Evolutionary conservation across 2,797 vertebrate genomes (phyloP).

Genomic region (Molothrus ater): DNA sequence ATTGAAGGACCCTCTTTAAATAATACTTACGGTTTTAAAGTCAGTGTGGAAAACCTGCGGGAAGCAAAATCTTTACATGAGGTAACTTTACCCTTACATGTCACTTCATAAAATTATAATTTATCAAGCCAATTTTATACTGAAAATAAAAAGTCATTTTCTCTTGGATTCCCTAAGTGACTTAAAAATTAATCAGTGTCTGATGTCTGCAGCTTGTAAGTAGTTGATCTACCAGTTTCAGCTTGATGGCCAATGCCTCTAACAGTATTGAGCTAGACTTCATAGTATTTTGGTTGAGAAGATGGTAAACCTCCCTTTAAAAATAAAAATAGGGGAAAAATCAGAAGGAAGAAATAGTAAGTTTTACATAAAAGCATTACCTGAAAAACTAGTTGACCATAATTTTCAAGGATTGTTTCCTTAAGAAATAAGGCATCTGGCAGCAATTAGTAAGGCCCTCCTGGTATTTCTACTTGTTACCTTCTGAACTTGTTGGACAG

Average conservation of each 20-base stretch:
- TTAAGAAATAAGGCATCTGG: neutral
- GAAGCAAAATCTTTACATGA: constrained; percentile 98
- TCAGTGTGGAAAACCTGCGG: constrained; percentile 95
- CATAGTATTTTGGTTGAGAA: neutral
- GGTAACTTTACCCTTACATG: constrained; percentile 76
- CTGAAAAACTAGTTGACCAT: neutral
- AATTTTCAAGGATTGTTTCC: neutral
- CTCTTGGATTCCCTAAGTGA: neutral
- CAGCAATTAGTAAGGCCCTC: neutral
- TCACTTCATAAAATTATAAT: neutral
- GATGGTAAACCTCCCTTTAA: neutral
- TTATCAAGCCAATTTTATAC: neutral
- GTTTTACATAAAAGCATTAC: neutral
- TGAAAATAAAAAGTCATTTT: neutral
- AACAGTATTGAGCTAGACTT: neutral
- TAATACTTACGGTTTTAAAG: constrained; percentile 96
- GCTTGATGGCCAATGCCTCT: neutral
- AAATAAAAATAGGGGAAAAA: neutral
- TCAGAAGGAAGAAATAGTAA: neutral
- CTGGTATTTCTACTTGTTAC: neutral
- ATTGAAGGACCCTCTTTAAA: constrained; percentile 95
- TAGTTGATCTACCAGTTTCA: neutral
- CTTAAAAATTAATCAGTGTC: neutral
- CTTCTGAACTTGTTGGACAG: neutral
- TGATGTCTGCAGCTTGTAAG: neutral